Evolutionary conservation across 2,888 invertebrate species (phyloP).

Genomic region (Phyto melanocephala): DNA sequence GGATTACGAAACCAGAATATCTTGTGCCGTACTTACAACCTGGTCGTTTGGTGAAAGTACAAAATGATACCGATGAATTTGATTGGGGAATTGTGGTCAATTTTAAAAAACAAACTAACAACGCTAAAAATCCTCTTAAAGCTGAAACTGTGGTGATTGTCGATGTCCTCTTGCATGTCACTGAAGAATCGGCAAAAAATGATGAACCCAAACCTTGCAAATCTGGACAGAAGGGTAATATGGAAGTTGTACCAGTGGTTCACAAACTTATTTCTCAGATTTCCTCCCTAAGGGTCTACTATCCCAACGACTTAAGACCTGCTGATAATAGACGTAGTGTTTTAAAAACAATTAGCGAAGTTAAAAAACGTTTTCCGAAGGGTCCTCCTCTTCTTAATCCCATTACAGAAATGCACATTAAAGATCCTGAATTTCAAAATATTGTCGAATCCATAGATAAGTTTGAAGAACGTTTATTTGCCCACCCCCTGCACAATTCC

Average conservation of each 20-base stretch:
- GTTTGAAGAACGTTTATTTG: slow-evolving; percentile 88
- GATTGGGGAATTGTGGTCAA: slow-evolving; percentile 98
- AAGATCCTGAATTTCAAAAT: slow-evolving; percentile 88
- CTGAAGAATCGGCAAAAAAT: slow-evolving; percentile 82
- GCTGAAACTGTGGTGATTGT: slow-evolving; percentile 82
- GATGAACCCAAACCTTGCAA: slow-evolving; percentile 85
- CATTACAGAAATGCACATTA: slow-evolving; percentile 96
- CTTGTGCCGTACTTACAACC: slow-evolving; percentile 96
- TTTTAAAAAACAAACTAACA: slow-evolving; percentile 86
- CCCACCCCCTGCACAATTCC: slow-evolving; percentile 90
- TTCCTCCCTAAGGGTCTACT: slow-evolving; percentile 92
- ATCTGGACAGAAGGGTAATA: slow-evolving; percentile 81
- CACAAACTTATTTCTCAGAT: slow-evolving; percentile 90
- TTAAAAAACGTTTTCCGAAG: slow-evolving; percentile 92
- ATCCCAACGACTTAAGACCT: slow-evolving; percentile 93
- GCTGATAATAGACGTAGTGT: slow-evolving; percentile 91
- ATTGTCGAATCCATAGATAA: slow-evolving; percentile 90
- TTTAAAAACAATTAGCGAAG: slow-evolving; percentile 90
- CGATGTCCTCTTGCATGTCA: slow-evolving; percentile 90
- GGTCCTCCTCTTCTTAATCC: slow-evolving; percentile 95
- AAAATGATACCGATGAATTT: slow-evolving; percentile 90
- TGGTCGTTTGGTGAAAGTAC: slow-evolving; percentile 94
- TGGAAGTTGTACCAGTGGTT: slow-evolving; percentile 93
- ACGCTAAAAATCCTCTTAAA: slow-evolving; percentile 80
- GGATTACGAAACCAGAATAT: slow-evolving; percentile 91